phyloP scores from a whole-genome alignment of 2,797 vertebrate species.

The Sebastes steindachneri region DNA sequence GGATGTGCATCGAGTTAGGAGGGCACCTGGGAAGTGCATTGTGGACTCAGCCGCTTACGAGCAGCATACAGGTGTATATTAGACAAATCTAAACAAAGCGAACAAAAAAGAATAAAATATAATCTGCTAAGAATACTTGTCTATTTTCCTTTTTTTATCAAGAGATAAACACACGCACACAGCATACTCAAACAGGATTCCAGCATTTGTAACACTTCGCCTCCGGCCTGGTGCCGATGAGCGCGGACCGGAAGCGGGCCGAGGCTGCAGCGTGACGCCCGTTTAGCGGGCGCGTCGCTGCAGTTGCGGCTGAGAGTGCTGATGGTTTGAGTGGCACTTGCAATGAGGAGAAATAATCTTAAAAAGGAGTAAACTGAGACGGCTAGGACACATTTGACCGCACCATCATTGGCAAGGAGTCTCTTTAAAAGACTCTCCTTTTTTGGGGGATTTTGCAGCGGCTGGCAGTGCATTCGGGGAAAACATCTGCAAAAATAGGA shows the following conservation, averaged over 20 bases:
- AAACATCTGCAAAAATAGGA: constrained; percentile 26
- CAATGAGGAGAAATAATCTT: constrained; percentile 30
- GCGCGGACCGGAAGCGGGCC: constrained; percentile 21
- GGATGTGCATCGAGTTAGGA: constrained; percentile 46
- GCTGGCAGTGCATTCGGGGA: constrained; percentile 70
- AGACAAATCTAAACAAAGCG: constrained; percentile 45
- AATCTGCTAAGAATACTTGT: constrained; percentile 66
- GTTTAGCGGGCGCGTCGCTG: background rate
- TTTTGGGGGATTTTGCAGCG: constrained; percentile 31
- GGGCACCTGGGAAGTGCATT: constrained; percentile 60
- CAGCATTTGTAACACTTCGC: constrained; percentile 63
- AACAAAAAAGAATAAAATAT: constrained; percentile 61
- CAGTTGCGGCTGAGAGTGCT: constrained; percentile 17
- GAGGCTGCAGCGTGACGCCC: background rate
- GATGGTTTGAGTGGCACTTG: constrained; percentile 63
- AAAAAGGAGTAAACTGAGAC: constrained; percentile 43
- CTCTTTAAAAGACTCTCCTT: constrained; percentile 23
- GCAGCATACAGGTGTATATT: constrained; percentile 48
- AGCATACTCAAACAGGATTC: constrained; percentile 58
- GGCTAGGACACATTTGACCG: constrained; percentile 2
- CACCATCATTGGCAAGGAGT: constrained; percentile 43
- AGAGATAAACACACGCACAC: constrained; percentile 47
- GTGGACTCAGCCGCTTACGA: constrained; percentile 39
- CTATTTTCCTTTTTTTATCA: constrained; percentile 48
- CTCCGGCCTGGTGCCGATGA: background rate